phyloP scores from a whole-genome alignment of 2,797 vertebrate genomes.

The Manis pentadactyla region DNA sequence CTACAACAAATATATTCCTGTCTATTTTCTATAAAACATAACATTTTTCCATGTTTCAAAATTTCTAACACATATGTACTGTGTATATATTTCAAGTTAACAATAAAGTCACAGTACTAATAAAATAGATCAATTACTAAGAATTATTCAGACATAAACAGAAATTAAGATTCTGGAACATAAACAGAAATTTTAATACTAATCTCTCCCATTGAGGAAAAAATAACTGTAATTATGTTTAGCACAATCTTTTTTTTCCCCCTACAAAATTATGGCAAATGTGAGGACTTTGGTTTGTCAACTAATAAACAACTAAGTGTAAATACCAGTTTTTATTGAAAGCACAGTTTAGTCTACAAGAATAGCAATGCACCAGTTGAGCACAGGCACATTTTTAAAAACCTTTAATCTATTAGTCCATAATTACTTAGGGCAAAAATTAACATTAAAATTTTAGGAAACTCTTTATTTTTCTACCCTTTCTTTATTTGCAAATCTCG shows the following conservation, averaged over 20 bases:
- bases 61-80: neutral
- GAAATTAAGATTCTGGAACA: slow-evolving; percentile 65
- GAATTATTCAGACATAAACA: slow-evolving; percentile 62
- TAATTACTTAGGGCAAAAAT: slow-evolving; percentile 10
- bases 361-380: slow-evolving; percentile 37
- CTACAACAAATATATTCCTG: neutral
- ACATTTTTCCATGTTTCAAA: neutral
- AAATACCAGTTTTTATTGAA: slow-evolving; percentile 62
- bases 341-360: neutral
- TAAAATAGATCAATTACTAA: slow-evolving; percentile 57
- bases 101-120: neutral
- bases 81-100: slow-evolving; percentile 13
- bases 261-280: slow-evolving; percentile 45
- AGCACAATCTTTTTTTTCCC: slow-evolving; percentile 41
- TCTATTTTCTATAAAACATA: neutral
- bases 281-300: slow-evolving; percentile 37
- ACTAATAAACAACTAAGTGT: slow-evolving; percentile 41
- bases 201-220: slow-evolving; percentile 55
- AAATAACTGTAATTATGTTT: slow-evolving; percentile 68
- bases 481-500: neutral
- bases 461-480: neutral
- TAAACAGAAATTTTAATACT: slow-evolving; percentile 59
- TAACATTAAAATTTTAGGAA: slow-evolving; percentile 43
- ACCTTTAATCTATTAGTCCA: neutral
- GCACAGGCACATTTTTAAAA: slow-evolving; percentile 8